A percentile compares a stretch with the other conserved stretches of the same genome.
These are phyloP conservation scores for Isichthys henryi DNA, from an alignment of 2,113 vertebrate species.

Conservation along the genomic window DNA sequence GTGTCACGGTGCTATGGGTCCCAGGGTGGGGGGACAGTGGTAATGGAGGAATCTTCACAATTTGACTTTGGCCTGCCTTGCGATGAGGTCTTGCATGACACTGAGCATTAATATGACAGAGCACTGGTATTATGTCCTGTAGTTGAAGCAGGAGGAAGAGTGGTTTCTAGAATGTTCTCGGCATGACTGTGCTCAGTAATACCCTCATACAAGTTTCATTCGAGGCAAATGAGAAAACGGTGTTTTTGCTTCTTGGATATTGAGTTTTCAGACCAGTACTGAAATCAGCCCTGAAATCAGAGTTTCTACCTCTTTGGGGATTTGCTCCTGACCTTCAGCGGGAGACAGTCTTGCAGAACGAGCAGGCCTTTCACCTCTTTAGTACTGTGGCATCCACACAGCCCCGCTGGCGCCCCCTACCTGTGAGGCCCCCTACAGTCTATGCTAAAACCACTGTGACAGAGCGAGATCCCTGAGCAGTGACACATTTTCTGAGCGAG, in stretches of 20 bases:
- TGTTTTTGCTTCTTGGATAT: background rate
- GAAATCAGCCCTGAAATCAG: slow-evolving; percentile 1
- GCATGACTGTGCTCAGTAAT: background rate
- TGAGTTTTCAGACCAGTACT: background rate
- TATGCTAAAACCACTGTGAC: background rate
- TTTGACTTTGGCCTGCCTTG: background rate
- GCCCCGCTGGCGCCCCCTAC: background rate
- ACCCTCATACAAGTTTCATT: slow-evolving; percentile 19
- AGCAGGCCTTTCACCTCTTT: background rate
- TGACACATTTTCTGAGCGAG: background rate
- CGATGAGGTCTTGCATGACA: background rate
- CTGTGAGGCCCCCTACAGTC: background rate
- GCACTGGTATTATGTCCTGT: background rate
- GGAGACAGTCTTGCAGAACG: background rate
- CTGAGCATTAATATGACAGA: background rate
- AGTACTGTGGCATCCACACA: background rate
- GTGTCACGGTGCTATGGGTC: background rate
- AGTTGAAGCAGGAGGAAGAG: background rate
- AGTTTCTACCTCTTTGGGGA: slow-evolving; percentile 6
- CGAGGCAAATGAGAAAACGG: slow-evolving; percentile 17
- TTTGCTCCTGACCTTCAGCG: background rate
- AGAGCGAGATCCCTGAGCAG: background rate
- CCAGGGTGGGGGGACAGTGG: background rate
- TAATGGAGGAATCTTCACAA: background rate
- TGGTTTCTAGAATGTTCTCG: background rate